Percentiles rank a stretch among this genome's conserved stretches.
Conservation (phyloP, 2,888 invertebrate species). For the Pristionchus exspectatus region DNA sequence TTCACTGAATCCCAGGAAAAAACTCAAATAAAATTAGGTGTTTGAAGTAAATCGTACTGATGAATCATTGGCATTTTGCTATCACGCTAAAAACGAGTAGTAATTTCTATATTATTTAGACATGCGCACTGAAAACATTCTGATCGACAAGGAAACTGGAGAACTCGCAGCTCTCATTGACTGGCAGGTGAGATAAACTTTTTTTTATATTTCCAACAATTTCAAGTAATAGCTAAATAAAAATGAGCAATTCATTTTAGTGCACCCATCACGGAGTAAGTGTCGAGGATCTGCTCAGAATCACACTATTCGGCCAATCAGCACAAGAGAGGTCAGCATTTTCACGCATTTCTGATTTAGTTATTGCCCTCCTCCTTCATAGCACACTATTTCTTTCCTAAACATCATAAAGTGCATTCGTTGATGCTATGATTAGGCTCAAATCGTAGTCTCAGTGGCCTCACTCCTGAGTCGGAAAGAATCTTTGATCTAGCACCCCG, state of each 20-base stretch:
- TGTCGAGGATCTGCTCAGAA: constrained; percentile 23
- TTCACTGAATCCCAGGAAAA: not conserved
- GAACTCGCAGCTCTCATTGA: constrained; percentile 15
- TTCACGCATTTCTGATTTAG: not conserved
- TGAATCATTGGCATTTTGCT: too few species aligned
- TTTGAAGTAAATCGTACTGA: not conserved
- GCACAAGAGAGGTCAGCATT: constrained; percentile 23
- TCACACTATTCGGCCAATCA: not conserved
- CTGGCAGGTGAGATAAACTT: not conserved
- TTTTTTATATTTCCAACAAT: not conserved
- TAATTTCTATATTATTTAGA: not conserved
- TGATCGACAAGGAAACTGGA: constrained; percentile 32
- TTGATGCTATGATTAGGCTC: too few species aligned
- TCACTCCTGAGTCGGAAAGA: not conserved
- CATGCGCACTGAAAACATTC: constrained; percentile 18
- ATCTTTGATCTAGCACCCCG: not conserved
- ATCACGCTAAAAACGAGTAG: not conserved
- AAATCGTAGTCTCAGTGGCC: too few species aligned
- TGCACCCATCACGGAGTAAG: constrained; percentile 26
- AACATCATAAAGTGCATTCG: not conserved
- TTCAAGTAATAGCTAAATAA: not conserved
- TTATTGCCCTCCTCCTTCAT: not conserved
- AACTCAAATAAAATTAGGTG: not conserved
- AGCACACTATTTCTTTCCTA: not conserved
- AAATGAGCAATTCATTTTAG: not conserved